Conservation (phyloP, 2,797 vertebrate species). For the Gorsachius magnificus region DNA sequence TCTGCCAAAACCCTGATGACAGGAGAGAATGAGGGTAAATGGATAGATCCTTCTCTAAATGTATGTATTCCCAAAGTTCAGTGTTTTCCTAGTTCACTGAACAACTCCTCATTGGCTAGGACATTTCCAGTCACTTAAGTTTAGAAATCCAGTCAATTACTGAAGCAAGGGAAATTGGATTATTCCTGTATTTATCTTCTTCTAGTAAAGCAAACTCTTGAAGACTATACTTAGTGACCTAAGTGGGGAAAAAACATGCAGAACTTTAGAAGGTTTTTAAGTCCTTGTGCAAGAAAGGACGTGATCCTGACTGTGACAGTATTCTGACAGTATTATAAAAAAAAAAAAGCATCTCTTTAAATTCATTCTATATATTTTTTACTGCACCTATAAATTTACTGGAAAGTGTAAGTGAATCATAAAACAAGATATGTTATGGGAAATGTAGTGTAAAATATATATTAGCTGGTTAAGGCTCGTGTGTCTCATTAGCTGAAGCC, state of each 20-base stretch:
- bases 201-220: not conserved
- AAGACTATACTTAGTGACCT: not conserved
- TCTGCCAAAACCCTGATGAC: not conserved
- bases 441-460: not conserved
- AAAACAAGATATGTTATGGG: not conserved
- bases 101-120: not conserved
- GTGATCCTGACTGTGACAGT: not conserved
- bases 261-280: not conserved
- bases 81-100: not conserved
- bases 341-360: not conserved
- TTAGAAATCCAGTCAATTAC: not conserved
- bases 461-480: not conserved
- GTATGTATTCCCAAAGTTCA: not conserved
- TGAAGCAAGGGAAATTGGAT: not conserved
- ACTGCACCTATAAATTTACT: not conserved
- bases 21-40: not conserved
- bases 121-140: not conserved
- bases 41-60: not conserved
- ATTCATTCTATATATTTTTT: not conserved
- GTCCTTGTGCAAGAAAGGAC: not conserved
- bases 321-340: not conserved
- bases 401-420: not conserved
- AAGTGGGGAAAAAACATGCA: not conserved
- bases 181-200: constrained; percentile 1
- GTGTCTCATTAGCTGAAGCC: not conserved